These are phyloP conservation scores for Ariolimax columbianus DNA, from an alignment of 2,888 invertebrate species.

Conservation along the genomic window DNA sequence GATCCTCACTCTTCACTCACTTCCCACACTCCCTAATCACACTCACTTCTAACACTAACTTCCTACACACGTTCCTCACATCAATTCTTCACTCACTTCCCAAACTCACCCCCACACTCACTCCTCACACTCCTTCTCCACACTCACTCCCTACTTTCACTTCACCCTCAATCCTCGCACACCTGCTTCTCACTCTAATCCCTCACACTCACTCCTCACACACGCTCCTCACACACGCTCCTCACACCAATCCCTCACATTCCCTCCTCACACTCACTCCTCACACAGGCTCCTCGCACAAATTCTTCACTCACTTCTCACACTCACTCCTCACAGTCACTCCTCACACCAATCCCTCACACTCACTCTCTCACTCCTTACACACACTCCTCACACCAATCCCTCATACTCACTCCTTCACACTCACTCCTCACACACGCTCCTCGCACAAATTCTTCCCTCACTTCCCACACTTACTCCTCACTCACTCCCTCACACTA, in stretches of 20 bases:
- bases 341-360: background rate
- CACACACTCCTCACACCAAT: background rate
- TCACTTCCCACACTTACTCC: background rate
- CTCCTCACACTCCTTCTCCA: too few relatives aligned
- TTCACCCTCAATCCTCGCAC: too few relatives aligned
- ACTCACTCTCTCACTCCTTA: background rate
- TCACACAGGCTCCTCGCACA: background rate
- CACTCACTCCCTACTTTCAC: too few relatives aligned
- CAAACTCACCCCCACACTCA: too few relatives aligned
- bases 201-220: background rate
- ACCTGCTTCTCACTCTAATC: too few relatives aligned
- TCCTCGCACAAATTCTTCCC: background rate
- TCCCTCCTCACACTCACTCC: background rate
- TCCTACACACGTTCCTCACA: too few relatives aligned
- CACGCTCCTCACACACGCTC: too few relatives aligned
- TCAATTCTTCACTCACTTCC: too few relatives aligned
- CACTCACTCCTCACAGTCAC: background rate
- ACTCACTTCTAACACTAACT: too few relatives aligned
- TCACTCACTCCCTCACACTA: background rate
- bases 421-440: too few relatives aligned
- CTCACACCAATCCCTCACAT: background rate
- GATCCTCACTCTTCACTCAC: too few relatives aligned
- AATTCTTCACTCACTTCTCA: background rate
- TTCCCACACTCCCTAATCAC: too few relatives aligned
- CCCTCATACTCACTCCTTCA: background rate